Percentiles rank a stretch among this genome's conserved stretches.
phyloP scores from a whole-genome alignment of 2,113 vertebrate species.

The human (Homo sapiens) region DNA sequence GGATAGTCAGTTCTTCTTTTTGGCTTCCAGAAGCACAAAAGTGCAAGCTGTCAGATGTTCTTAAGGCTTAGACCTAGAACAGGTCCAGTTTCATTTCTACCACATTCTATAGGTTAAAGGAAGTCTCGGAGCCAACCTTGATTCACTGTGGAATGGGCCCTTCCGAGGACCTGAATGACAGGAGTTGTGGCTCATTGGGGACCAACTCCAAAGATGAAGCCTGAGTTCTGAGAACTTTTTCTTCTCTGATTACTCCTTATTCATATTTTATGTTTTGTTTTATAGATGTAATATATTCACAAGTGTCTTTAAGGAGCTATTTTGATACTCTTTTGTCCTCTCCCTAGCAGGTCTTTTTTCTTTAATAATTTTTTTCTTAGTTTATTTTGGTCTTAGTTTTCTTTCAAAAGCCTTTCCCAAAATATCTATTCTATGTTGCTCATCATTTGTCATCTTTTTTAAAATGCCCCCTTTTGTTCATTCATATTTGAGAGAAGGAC shows the following conservation, averaged over 20 bases:
- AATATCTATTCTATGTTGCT: not conserved
- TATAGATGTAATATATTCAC: too few species aligned
- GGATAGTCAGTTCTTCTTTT: not conserved
- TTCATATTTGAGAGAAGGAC: not conserved
- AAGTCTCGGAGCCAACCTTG: not conserved
- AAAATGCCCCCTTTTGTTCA: not conserved
- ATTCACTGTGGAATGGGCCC: not conserved
- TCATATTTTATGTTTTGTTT: not conserved
- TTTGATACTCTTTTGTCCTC: not conserved
- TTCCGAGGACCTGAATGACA: not conserved
- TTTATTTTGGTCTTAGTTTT: not conserved
- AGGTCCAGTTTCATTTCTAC: not conserved
- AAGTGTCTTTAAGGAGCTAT: not conserved
- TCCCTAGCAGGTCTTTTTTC: not conserved
- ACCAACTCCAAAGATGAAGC: not conserved
- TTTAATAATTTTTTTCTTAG: not conserved
- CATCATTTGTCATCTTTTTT: not conserved
- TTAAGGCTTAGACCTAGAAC: not conserved
- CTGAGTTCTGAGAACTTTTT: not conserved
- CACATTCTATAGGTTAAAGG: not conserved
- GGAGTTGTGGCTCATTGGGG: not conserved
- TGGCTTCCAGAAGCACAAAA: not conserved
- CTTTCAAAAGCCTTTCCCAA: conserved; percentile 7
- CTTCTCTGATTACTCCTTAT: not conserved
- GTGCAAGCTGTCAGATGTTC: not conserved